Percentiles rank a stretch among this genome's conserved stretches.
These are phyloP conservation scores for Poecilobothrus nobilitatus DNA, from an alignment of 2,888 invertebrate genomes.

Conservation along the genomic window DNA sequence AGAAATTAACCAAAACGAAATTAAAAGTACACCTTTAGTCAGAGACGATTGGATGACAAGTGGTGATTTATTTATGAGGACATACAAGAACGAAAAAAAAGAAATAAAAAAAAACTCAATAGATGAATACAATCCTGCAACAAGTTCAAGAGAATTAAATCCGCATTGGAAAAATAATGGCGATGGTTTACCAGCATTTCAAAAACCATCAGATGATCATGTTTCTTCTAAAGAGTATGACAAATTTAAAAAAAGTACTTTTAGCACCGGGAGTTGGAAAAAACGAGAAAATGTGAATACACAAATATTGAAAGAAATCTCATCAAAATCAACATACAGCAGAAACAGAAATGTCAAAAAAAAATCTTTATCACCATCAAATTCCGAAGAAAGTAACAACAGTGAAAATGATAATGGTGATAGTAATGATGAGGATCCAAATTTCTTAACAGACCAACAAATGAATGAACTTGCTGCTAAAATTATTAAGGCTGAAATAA, in stretches of 20 bases:
- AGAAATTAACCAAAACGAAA: neutral
- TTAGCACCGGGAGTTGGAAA: slow-evolving; percentile 22
- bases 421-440: slow-evolving; percentile 20
- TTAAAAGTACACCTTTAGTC: slow-evolving; percentile 26
- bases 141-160: slow-evolving; percentile 71
- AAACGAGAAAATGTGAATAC: slow-evolving; percentile 15
- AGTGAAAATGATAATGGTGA: slow-evolving; percentile 15
- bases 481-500: slow-evolving; percentile 87
- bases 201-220: slow-evolving; percentile 41
- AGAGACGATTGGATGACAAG: slow-evolving; percentile 78
- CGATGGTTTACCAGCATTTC: slow-evolving; percentile 61
- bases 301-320: slow-evolving; percentile 13
- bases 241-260: neutral
- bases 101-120: slow-evolving; percentile 48
- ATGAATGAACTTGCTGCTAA: slow-evolving; percentile 86
- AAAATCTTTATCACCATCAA: slow-evolving; percentile 4
- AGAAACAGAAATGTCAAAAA: neutral
- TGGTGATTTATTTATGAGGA: slow-evolving; percentile 43
- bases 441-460: slow-evolving; percentile 64
- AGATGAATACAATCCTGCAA: slow-evolving; percentile 59
- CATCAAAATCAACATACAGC: neutral
- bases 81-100: slow-evolving; percentile 43
- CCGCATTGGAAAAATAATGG: slow-evolving; percentile 83
- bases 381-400: neutral
- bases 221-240: neutral